phyloP scores from a whole-genome alignment of 2,888 invertebrate species.

The Matsumyia berberina region DNA sequence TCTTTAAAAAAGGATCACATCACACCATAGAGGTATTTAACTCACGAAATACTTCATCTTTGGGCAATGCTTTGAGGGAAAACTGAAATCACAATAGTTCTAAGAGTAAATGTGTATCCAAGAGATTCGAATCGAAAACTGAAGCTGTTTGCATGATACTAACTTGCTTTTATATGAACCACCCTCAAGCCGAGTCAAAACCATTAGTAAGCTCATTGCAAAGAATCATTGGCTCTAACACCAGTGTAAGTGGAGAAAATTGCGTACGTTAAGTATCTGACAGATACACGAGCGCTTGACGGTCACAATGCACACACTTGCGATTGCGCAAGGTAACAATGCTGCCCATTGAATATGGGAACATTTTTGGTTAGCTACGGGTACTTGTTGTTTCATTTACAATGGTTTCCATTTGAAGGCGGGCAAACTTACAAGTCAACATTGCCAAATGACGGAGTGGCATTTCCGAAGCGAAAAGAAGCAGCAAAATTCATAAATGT shows the following conservation, averaged over 20 bases:
- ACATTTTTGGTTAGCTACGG: slow-evolving; percentile 50
- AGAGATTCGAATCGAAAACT: slow-evolving; percentile 56
- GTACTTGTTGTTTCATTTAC: slow-evolving; percentile 50
- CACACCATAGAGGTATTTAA: slow-evolving; percentile 6
- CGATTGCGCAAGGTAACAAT: slow-evolving; percentile 65
- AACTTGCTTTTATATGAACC: slow-evolving; percentile 56
- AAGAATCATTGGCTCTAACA: slow-evolving; percentile 55
- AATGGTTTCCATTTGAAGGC: slow-evolving; percentile 46
- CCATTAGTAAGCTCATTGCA: slow-evolving; percentile 32
- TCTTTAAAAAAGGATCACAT: background rate
- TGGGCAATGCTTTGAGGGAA: background rate
- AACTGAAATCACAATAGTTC: slow-evolving; percentile 10
- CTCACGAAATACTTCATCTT: slow-evolving; percentile 68
- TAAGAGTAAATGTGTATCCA: slow-evolving; percentile 53
- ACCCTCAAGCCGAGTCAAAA: slow-evolving; percentile 31
- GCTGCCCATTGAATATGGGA: slow-evolving; percentile 66
- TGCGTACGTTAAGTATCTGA: slow-evolving; percentile 55
- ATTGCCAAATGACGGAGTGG: slow-evolving; percentile 46
- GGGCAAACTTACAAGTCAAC: slow-evolving; percentile 34
- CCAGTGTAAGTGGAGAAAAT: slow-evolving; percentile 30
- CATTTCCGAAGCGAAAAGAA: slow-evolving; percentile 8
- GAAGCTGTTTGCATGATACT: slow-evolving; percentile 43
- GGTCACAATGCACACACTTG: slow-evolving; percentile 42
- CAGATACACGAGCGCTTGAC: slow-evolving; percentile 41
- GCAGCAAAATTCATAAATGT: background rate